Base-by-base conservation (phyloP, 2,113 vertebrate genomes). In the Xiphias gladius region DNA sequence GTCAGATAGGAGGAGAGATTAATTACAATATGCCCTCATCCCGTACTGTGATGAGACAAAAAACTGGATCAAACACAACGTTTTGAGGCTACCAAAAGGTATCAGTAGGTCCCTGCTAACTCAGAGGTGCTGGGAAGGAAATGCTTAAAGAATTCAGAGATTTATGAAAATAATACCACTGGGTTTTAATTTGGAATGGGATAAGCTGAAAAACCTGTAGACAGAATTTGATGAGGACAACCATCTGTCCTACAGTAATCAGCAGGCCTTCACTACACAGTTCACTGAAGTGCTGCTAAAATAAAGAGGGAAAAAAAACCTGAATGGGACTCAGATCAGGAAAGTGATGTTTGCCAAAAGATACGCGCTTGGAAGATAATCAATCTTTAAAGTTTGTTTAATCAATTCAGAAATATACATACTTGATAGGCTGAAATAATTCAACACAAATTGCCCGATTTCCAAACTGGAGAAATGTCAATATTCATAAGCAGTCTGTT, bases 401-500 rank as follows among this genome's bases (percentile, higher is more conserved):
- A 90, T 88, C 84, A 80, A 78, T 86, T 83, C 88, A 70, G 61
- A 83, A 76, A 66, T 80, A 80, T 86, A 87, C 85, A 89, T 86
- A 83, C 80, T 88, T 91, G 83, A 91, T 87, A 72, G 50, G 79
- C 70, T 85, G 80, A 87, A 90, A 94, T 86, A 88, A 89, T 93
- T 92, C 83, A 89, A 80, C 69, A 71, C 78, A 88, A 91, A 92
- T 79, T 81, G 85, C 83, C 84, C 52, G 52, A 84, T 92, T 91
- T 87, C 81, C 48, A 46, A 82, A 90, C 78, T 89, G 80, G 76
- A 85, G 64, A 89, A 91, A 93, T 94, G 92, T 93, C 89, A 95
- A 93, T 88, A 93, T 93, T 94, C 87, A 90, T 93, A 90, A 90
- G 88, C 90, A 83, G 88, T 85, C 90, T 93, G 91, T 92, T 93